Percentiles rank a stretch among this genome's conserved stretches.
phyloP scores from a whole-genome alignment of 2,113 vertebrate genomes.

The Daubentonia madagascariensis region DNA sequence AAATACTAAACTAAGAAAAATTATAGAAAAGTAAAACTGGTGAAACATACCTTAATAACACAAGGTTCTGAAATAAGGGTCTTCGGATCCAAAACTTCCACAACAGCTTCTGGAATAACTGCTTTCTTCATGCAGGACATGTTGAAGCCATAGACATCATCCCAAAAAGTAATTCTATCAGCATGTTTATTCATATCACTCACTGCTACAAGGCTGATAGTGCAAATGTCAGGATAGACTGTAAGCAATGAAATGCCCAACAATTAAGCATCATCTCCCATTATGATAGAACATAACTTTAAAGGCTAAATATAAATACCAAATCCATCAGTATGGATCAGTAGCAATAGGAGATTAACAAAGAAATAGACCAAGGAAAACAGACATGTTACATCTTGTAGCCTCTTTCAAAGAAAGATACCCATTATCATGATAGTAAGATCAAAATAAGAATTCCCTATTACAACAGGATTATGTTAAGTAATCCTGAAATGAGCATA shows the following conservation, averaged over 20 bases:
- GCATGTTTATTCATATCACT: conserved; percentile 87
- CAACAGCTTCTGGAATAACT: conserved; percentile 91
- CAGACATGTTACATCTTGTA: not conserved
- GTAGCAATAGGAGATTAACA: not conserved
- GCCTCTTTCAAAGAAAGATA: not conserved
- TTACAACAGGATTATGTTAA: not conserved
- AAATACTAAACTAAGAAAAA: conserved; percentile 26
- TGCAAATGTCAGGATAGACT: conserved; percentile 97
- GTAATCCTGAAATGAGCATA: not conserved
- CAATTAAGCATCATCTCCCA: not conserved
- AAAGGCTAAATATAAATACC: not conserved
- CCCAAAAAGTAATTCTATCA: conserved; percentile 93
- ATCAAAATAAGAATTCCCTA: not conserved
- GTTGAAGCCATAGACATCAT: conserved; percentile 95
- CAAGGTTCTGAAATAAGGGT: conserved; percentile 89
- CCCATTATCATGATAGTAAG: not conserved
- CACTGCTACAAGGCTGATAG: conserved; percentile 90
- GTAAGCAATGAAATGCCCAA: conserved; percentile 52
- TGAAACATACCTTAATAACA: conserved; percentile 89
- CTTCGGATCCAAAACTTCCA: conserved; percentile 89
- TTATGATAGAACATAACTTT: not conserved
- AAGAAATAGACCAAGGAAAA: not conserved
- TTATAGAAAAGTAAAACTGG: not conserved
- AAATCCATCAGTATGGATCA: not conserved
- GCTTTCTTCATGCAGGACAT: conserved; percentile 97